A percentile compares a stretch with the other conserved stretches of the same genome.
Evolutionary conservation across 2,113 vertebrate genomes (phyloP).

Genomic region (Melanocharis versteri): DNA sequence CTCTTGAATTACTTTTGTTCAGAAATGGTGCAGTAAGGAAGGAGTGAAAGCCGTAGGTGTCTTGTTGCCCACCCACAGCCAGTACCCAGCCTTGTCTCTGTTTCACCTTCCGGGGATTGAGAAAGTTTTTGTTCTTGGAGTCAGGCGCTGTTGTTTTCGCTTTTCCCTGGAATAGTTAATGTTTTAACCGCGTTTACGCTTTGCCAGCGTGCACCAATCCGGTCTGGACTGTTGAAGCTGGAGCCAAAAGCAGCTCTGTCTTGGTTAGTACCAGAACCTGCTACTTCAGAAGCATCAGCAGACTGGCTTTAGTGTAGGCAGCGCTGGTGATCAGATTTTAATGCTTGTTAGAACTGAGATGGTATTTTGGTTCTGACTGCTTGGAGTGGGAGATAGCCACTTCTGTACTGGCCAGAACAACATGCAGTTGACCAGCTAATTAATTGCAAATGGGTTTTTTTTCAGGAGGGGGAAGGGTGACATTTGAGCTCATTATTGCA

Average conservation of each 20-base stretch:
- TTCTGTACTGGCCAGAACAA: neutral
- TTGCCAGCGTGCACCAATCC: neutral
- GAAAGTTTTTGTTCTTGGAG: neutral
- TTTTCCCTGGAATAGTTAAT: neutral
- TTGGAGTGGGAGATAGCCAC: neutral
- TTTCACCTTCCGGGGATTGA: neutral
- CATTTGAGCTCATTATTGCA: neutral
- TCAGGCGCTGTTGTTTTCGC: neutral
- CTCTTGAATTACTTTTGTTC: neutral
- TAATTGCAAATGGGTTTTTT: neutral
- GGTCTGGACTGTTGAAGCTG: neutral
- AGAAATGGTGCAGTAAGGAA: neutral
- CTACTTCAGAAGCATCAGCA: neutral
- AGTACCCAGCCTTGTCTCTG: neutral
- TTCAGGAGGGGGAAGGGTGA: neutral
- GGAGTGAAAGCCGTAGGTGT: neutral
- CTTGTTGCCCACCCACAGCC: neutral
- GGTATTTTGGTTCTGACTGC: slow-evolving; percentile 2
- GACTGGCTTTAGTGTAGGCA: neutral
- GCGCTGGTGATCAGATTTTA: neutral
- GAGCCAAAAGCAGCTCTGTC: neutral
- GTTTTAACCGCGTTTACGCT: neutral
- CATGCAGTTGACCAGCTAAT: neutral
- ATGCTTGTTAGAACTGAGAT: neutral
- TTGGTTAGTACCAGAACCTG: neutral